A percentile compares a stretch with the other conserved stretches of the same genome.
These are phyloP conservation scores for Epinephelus lanceolatus DNA, from an alignment of 2,113 vertebrate species.

Conservation along the genomic window DNA sequence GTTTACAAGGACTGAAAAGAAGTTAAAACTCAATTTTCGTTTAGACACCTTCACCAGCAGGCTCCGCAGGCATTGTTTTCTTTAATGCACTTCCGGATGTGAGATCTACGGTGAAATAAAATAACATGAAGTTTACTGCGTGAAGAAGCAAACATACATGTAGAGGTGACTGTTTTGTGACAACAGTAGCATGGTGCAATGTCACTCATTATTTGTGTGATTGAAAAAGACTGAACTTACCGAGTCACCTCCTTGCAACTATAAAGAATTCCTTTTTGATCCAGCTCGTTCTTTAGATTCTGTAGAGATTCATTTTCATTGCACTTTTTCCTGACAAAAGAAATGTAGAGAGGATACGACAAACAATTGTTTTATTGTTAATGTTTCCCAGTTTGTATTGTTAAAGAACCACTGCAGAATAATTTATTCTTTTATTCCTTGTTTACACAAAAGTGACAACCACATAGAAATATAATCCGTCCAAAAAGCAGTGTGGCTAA, in stretches of 20 bases:
- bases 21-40: no score
- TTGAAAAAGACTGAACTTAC: background rate
- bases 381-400: background rate
- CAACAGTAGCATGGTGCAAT: background rate
- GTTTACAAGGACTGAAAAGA: no score
- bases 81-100: background rate
- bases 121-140: background rate
- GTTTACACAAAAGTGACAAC: no score
- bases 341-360: background rate
- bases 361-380: background rate
- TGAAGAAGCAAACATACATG: background rate
- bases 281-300: background rate
- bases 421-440: no score
- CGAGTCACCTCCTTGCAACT: background rate
- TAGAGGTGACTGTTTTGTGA: background rate
- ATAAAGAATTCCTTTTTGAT: background rate
- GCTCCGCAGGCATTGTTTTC: background rate
- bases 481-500: background rate
- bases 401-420: no score
- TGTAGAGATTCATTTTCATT: background rate
- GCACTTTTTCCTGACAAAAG: background rate
- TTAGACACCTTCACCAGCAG: background rate
- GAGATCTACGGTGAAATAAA: background rate
- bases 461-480: no score
- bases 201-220: background rate